These are phyloP conservation scores for Lepus europaeus DNA, from an alignment of 2,113 vertebrate genomes.

Conservation along the genomic window DNA sequence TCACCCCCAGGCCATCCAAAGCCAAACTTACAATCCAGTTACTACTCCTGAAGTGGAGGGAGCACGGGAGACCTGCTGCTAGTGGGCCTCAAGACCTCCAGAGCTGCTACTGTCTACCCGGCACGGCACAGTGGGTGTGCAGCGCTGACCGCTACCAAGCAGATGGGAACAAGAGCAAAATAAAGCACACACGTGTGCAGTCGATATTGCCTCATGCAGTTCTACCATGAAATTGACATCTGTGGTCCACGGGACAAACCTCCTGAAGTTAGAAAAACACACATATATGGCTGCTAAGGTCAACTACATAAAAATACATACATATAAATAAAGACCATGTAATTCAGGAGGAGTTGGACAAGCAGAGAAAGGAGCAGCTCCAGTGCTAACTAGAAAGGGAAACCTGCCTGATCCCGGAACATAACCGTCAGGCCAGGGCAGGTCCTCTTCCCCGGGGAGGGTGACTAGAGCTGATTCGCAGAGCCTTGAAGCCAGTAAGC, in stretches of 20 bases:
- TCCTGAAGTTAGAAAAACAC: neutral
- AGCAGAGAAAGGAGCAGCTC: neutral
- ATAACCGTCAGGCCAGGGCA: neutral
- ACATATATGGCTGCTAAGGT: neutral
- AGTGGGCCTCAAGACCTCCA: neutral
- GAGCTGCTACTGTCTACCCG: too few species aligned
- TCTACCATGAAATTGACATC: neutral
- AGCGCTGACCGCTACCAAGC: accelerated
- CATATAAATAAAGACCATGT: neutral
- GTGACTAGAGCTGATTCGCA: neutral
- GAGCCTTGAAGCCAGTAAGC: neutral
- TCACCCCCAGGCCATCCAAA: neutral
- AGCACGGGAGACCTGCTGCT: neutral
- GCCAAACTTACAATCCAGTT: neutral
- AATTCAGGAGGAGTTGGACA: neutral
- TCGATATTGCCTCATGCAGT: neutral
- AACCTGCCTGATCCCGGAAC: too few species aligned
- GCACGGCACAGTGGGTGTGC: accelerated
- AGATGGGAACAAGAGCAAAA: neutral
- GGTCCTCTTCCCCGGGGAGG: neutral
- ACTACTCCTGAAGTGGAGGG: accelerated
- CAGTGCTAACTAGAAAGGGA: neutral
- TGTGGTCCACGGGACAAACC: neutral
- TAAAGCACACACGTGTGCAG: neutral
- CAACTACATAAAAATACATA: neutral